Evolutionary conservation across 2,888 invertebrate genomes (phyloP).

Genomic region (Dolichomitus sp.): DNA sequence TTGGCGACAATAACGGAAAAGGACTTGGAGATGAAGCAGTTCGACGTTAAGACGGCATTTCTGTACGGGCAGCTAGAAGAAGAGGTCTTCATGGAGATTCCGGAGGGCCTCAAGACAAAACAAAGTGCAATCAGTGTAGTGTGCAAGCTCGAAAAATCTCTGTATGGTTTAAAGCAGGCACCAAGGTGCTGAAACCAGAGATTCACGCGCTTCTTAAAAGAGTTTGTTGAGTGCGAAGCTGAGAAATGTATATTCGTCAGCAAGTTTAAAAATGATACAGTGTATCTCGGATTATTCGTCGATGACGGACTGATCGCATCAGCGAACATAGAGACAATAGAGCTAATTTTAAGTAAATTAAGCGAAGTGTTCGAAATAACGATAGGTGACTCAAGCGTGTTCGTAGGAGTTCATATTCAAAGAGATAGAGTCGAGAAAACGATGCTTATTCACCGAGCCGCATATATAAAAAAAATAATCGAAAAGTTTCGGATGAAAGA

Average conservation of each 20-base stretch:
- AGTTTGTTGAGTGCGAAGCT: constrained; percentile 2
- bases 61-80: neutral
- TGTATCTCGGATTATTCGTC: neutral
- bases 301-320: constrained; percentile 9
- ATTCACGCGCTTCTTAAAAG: neutral
- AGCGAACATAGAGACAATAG: constrained; percentile 26
- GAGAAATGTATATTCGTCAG: neutral
- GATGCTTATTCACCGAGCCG: constrained; percentile 48
- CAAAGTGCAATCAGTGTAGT: neutral
- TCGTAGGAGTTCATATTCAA: constrained; percentile 70
- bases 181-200: constrained; percentile 4
- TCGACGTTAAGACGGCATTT: constrained; percentile 2
- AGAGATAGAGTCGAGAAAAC: constrained; percentile 34
- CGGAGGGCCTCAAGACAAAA: neutral
- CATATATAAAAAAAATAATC: constrained; percentile 45
- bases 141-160: neutral
- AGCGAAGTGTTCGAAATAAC: constrained; percentile 60
- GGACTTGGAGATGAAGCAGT: neutral
- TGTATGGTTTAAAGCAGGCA: neutral
- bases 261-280: neutral
- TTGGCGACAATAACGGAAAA: neutral
- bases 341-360: constrained; percentile 57
- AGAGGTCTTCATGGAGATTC: neutral
- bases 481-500: constrained; percentile 61
- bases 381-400: constrained; percentile 44